These are phyloP conservation scores for Scotopteryx bipunctaria DNA, from an alignment of 2,888 invertebrate genomes.

Conservation along the genomic window DNA sequence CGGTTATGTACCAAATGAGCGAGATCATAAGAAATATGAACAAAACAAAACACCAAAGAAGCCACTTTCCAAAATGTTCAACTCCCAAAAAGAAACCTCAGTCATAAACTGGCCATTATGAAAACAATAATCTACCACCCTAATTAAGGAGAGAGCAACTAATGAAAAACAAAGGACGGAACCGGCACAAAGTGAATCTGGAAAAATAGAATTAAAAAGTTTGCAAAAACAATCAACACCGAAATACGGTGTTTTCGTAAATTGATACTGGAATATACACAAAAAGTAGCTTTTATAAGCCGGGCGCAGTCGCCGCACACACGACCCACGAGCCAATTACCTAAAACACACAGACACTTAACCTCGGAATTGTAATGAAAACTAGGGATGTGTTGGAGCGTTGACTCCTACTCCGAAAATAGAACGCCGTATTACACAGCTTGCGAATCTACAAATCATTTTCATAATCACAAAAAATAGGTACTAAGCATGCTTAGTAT, in stretches of 20 bases:
- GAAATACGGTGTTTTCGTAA: conserved; percentile 39
- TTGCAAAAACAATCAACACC: conserved; percentile 40
- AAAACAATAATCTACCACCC: conserved; percentile 19
- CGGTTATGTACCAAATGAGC: neutral
- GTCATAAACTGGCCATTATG: neutral
- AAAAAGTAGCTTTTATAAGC: conserved; percentile 66
- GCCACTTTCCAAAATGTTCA: neutral
- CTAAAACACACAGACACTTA: conserved; percentile 76
- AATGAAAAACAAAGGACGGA: conserved; percentile 18
- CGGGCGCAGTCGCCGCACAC: conserved; percentile 49
- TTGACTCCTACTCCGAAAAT: neutral
- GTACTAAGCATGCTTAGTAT: no score
- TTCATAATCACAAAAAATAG: no score
- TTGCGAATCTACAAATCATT: neutral
- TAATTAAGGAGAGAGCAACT: conserved; percentile 23
- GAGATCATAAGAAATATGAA: neutral
- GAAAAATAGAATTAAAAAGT: conserved; percentile 37
- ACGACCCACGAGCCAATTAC: conserved; percentile 78
- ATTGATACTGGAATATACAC: conserved; percentile 63
- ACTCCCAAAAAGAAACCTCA: neutral
- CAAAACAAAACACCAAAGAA: no score
- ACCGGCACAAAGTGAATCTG: conserved; percentile 20
- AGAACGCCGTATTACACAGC: neutral
- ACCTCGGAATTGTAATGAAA: conserved; percentile 80
- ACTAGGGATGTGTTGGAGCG: conserved; percentile 41